Base-by-base conservation (phyloP, 2,888 invertebrate genomes). In the Doris montereyensis region DNA sequence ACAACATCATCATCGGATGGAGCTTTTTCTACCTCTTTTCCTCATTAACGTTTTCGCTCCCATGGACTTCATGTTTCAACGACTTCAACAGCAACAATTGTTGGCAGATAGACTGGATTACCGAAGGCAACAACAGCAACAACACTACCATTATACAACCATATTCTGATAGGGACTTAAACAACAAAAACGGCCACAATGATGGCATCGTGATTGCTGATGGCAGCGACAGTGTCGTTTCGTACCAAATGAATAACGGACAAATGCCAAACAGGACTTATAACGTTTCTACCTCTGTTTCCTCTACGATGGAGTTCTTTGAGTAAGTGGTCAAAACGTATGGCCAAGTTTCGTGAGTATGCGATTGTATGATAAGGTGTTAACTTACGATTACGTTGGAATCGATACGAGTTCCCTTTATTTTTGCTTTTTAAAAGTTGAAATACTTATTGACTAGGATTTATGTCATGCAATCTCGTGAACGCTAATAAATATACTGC, bases 1-100 rank as follows among this genome's bases (percentile, higher is more conserved):
- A 91, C 86, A 96, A 96, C 91, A 95, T 96, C 77, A 96, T 96
- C 86, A 95, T 96, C 87, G 95, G 94, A 71, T 96, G 96, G 96
- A 94, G 96, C 1, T 92, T 96, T 84, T 96, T 95, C 93, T 96
- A 95, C 92, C 93, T 96, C 85, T 93, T 95, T 84, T 94, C 95
- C 21, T 95, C 95, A 58, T 91, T 93, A 86, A 89, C 90, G 24
- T 93, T 94, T 4, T 94, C 65, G 86, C 92, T 96, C 34, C 96
- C 96, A 0, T 96, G 96, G 96, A 92, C 95, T 77, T 94, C 94
- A 85, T 96, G 96, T 89, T 94, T 95, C 90, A 95, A 96, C 92
- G 92, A 94, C 0, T 96, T 95, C 95, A 96, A 96, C 92, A 95
- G 95, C 0, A 93, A 93, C 0, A 92, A 93, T 83, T 96, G 96